Percentiles rank a stretch among this genome's conserved stretches.
Evolutionary conservation across 2,888 invertebrate species (phyloP).

Genomic region (Polietes domitor): DNA sequence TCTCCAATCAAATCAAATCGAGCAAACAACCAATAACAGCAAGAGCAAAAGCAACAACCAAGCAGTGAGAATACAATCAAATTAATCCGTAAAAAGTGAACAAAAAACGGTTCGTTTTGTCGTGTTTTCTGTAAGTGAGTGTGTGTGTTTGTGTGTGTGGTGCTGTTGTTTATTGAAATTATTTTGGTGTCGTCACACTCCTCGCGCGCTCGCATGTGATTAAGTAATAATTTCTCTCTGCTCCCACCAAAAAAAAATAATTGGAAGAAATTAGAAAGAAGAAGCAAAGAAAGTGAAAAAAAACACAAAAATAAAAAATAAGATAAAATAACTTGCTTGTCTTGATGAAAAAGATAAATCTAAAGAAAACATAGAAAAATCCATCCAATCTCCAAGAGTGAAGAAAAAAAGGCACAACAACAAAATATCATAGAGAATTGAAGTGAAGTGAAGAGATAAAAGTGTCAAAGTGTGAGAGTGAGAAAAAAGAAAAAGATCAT

Average conservation of each 20-base stretch:
- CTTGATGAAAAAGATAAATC: too few relatives aligned
- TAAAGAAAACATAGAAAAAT: too few relatives aligned
- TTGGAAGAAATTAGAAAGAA: background rate
- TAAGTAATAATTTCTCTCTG: slow-evolving; percentile 53
- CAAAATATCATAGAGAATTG: background rate
- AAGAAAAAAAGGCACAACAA: too few relatives aligned
- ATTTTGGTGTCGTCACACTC: slow-evolving; percentile 46
- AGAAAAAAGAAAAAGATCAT: background rate
- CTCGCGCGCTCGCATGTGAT: slow-evolving; percentile 44
- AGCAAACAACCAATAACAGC: slow-evolving; percentile 45
- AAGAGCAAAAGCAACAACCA: slow-evolving; percentile 33
- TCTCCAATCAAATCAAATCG: slow-evolving; percentile 46
- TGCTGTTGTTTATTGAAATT: slow-evolving; percentile 30
- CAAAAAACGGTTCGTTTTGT: slow-evolving; percentile 12
- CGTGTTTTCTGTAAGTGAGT: slow-evolving; percentile 3
- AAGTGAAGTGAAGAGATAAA: too few relatives aligned
- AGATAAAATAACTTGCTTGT: too few relatives aligned
- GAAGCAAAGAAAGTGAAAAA: background rate
- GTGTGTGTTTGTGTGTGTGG: slow-evolving; percentile 28
- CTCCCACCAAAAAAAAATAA: slow-evolving; percentile 21
- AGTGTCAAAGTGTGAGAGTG: background rate
- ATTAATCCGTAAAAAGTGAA: slow-evolving; percentile 30
- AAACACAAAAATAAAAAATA: background rate
- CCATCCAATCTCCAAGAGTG: background rate
- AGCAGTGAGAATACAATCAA: slow-evolving; percentile 14